Evolutionary conservation across 2,888 invertebrate species (phyloP).

Genomic region (Drosophila histrio): DNA sequence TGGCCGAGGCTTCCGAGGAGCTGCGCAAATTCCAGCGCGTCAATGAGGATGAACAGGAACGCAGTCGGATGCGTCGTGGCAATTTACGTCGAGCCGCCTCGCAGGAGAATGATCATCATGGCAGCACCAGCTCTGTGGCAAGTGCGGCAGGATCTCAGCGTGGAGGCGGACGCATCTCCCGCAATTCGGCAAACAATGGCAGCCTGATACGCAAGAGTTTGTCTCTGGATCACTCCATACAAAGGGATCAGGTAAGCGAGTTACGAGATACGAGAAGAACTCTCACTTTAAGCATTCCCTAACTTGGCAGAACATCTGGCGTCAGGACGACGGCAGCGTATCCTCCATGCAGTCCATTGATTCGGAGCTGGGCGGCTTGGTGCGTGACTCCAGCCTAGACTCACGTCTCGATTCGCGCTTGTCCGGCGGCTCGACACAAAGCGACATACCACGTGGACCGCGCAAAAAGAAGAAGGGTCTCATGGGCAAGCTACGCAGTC

Average conservation of each 20-base stretch:
- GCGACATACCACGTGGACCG: slow-evolving; percentile 89
- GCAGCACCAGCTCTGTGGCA: slow-evolving; percentile 82
- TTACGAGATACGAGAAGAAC: too few relatives aligned
- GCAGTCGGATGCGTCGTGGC: slow-evolving; percentile 84
- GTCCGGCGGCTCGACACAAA: slow-evolving; percentile 93
- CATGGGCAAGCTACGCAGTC: slow-evolving; percentile 92
- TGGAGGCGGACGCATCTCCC: slow-evolving; percentile 82
- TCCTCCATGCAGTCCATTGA: slow-evolving; percentile 93
- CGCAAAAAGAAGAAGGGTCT: slow-evolving; percentile 91
- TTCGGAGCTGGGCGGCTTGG: slow-evolving; percentile 88
- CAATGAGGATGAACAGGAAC: slow-evolving; percentile 85
- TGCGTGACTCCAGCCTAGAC: slow-evolving; percentile 88
- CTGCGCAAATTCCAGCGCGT: slow-evolving; percentile 85
- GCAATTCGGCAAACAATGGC: slow-evolving; percentile 84
- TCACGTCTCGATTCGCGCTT: slow-evolving; percentile 90
- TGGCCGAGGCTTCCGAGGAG: slow-evolving; percentile 90
- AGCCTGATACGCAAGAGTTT: slow-evolving; percentile 89
- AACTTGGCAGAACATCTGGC: slow-evolving; percentile 89
- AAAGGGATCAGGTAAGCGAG: slow-evolving; percentile 83
- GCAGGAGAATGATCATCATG: slow-evolving; percentile 87
- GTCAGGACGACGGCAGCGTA: slow-evolving; percentile 92
- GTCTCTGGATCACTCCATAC: slow-evolving; percentile 88
- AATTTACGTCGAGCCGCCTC: slow-evolving; percentile 86
- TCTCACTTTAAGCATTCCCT: too few relatives aligned
- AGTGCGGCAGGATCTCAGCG: slow-evolving; percentile 79